Conservation (phyloP, 2,113 vertebrate species). For the Onychostruthus taczanowskii region DNA sequence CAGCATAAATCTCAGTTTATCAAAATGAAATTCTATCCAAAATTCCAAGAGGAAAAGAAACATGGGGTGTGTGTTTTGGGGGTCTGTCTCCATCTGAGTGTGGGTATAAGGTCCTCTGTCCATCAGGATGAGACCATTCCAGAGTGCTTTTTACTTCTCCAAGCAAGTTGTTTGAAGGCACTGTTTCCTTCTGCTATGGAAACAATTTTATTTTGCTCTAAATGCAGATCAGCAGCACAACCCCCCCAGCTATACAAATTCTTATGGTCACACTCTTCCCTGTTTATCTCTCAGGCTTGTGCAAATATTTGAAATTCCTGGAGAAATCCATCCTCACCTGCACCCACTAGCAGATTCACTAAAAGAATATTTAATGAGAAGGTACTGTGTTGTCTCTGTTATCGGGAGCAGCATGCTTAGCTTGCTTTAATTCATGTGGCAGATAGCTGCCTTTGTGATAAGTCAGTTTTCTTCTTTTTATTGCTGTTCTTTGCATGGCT, state of each 20-base stretch:
- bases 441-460: conserved; percentile 26
- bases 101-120: neutral
- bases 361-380: conserved; percentile 40
- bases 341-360: neutral
- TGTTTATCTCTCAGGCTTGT: neutral
- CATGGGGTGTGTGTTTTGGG: accelerated
- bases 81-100: neutral
- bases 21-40: neutral
- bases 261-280: neutral
- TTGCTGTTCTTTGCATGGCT: neutral
- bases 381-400: neutral
- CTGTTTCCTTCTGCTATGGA: neutral
- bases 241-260: neutral
- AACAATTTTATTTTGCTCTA: neutral
- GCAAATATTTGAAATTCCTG: conserved; percentile 48
- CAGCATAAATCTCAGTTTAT: neutral
- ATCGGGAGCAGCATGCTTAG: neutral
- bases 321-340: neutral
- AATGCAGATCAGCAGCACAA: neutral
- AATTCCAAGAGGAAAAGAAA: neutral
- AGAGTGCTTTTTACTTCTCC: neutral
- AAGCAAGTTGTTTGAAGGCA: neutral
- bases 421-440: neutral
- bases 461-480: conserved; percentile 10
- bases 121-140: neutral